Conservation (phyloP, 2,888 invertebrate species). For the Epistrophe grossulariae region DNA sequence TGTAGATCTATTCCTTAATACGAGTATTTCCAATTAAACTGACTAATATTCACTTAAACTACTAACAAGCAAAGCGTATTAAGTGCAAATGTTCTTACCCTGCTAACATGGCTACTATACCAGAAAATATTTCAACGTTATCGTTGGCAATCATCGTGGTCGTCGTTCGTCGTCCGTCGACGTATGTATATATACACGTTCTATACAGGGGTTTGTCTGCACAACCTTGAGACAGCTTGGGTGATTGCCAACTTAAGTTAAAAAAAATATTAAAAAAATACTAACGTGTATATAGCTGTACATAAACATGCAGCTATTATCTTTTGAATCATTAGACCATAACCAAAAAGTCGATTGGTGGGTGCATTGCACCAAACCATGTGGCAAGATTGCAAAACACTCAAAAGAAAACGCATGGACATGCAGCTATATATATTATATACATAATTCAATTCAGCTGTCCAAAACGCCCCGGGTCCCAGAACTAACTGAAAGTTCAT, state of each 20-base stretch:
- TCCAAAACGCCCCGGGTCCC: conserved; percentile 26
- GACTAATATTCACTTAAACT: conserved; percentile 48
- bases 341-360: conserved; percentile 64
- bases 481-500: conserved; percentile 53
- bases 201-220: conserved; percentile 43
- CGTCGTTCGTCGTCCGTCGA: background rate
- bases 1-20: conserved; percentile 14
- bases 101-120: conserved; percentile 22
- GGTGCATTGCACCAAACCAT: conserved; percentile 54
- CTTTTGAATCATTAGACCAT: conserved; percentile 66
- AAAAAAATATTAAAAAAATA: conserved; percentile 5
- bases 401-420: conserved; percentile 4
- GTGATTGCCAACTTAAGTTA: conserved; percentile 37
- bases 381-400: conserved; percentile 31
- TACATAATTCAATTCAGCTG: background rate
- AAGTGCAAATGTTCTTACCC: conserved; percentile 55
- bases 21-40: conserved; percentile 48
- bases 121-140: conserved; percentile 35
- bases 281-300: background rate
- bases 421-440: background rate
- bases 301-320: conserved; percentile 45
- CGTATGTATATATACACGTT: background rate
- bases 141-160: conserved; percentile 31
- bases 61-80: conserved; percentile 55
- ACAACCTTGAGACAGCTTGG: conserved; percentile 62